phyloP scores from a whole-genome alignment of 2,113 vertebrate species.

The Paradisaea rubra region DNA sequence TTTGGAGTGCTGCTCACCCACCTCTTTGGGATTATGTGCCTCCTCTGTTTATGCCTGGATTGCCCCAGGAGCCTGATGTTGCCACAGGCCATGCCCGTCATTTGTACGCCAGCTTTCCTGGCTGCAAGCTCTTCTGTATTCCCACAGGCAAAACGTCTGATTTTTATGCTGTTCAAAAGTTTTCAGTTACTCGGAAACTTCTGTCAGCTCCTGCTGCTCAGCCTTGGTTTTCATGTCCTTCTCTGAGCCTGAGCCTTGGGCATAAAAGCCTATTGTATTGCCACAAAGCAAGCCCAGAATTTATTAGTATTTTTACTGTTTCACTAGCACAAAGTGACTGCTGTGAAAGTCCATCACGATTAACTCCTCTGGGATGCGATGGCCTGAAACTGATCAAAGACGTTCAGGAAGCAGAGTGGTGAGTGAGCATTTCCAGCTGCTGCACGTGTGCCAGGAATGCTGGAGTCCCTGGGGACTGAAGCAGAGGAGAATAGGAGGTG shows the following conservation, averaged over 20 bases:
- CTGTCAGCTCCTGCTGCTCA: not conserved
- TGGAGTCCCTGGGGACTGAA: not conserved
- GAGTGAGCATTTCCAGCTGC: not conserved
- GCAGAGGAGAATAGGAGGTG: not conserved
- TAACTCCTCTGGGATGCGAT: not conserved
- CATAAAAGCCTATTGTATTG: not conserved
- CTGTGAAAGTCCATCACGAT: not conserved
- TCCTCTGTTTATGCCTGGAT: not conserved
- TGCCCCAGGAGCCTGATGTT: not conserved
- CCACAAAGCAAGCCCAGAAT: conserved; percentile 4
- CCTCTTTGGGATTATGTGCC: not conserved
- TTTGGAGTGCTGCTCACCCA: not conserved
- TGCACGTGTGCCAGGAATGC: not conserved
- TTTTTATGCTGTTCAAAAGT: not conserved
- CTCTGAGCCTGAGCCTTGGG: not conserved
- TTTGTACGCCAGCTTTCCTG: not conserved
- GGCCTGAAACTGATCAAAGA: not conserved
- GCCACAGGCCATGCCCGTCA: fast-evolving
- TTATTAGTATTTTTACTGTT: conserved; percentile 20
- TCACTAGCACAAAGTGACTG: not conserved
- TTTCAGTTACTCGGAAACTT: not conserved
- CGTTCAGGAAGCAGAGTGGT: fast-evolving
- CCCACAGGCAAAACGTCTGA: not conserved
- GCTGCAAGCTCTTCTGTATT: not conserved
- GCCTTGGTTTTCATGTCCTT: not conserved